Evolutionary conservation across 2,888 invertebrate genomes (phyloP).

Genomic region (Crematogaster levior): DNA sequence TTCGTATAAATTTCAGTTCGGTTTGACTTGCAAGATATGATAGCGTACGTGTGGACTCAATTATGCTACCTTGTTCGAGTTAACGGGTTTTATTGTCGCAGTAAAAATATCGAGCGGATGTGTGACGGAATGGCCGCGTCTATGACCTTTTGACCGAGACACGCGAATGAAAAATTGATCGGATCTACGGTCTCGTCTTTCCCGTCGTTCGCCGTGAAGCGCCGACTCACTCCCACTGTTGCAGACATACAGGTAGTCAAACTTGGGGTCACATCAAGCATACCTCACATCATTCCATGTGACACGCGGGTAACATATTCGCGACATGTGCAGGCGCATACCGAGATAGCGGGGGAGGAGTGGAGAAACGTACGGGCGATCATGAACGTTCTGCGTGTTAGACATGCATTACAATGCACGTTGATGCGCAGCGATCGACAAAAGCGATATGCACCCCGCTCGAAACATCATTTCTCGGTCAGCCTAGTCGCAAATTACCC

Average conservation of each 20-base stretch:
- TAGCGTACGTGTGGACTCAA: slow-evolving; percentile 2
- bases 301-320: slow-evolving; percentile 45
- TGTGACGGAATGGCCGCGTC: not conserved
- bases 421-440: slow-evolving; percentile 19
- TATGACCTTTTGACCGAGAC: slow-evolving; percentile 42
- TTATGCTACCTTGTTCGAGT: slow-evolving; percentile 4
- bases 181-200: slow-evolving; percentile 65
- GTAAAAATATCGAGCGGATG: slow-evolving; percentile 11
- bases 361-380: slow-evolving; percentile 12
- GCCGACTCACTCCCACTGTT: slow-evolving; percentile 67
- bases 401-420: slow-evolving; percentile 27
- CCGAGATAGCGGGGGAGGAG: not conserved
- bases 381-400: slow-evolving; percentile 19
- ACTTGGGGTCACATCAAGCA: slow-evolving; percentile 61
- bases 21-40: not conserved
- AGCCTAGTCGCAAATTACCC: slow-evolving; percentile 47
- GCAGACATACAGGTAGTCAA: slow-evolving; percentile 68
- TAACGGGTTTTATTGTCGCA: slow-evolving; percentile 13
- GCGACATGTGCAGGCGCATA: slow-evolving; percentile 36
- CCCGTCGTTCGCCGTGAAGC: slow-evolving; percentile 74
- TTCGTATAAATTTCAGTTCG: not conserved
- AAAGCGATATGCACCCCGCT: slow-evolving; percentile 4
- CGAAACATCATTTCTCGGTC: slow-evolving; percentile 31
- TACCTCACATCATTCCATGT: slow-evolving; percentile 51
- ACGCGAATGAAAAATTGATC: slow-evolving; percentile 56